A percentile compares a stretch with the other conserved stretches of the same genome.
Evolutionary conservation across 2,797 vertebrate genomes (phyloP).

Genomic region (Karalla daura): DNA sequence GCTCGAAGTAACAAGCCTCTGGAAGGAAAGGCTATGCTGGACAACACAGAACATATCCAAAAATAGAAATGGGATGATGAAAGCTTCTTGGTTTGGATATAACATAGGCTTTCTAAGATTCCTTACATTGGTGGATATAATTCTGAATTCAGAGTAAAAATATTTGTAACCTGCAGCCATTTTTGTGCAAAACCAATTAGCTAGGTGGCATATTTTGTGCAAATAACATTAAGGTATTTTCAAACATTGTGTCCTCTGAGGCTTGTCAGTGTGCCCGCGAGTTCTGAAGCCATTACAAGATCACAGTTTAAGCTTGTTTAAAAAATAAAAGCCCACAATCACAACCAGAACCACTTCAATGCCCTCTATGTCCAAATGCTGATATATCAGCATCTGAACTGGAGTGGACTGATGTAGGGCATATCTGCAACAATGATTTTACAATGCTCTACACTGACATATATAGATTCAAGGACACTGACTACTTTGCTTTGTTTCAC

Average conservation of each 20-base stretch:
- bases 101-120: slow-evolving; percentile 21
- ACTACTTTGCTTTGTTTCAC: no score
- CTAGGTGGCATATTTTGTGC: background rate
- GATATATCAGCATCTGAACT: background rate
- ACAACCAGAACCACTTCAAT: background rate
- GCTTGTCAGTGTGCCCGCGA: background rate
- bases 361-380: background rate
- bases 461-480: no score
- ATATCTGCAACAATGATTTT: background rate
- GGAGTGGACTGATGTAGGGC: background rate
- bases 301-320: background rate
- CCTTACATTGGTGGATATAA: background rate
- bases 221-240: background rate
- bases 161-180: background rate
- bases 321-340: background rate
- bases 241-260: background rate
- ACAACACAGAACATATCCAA: slow-evolving; percentile 50
- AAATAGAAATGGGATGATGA: slow-evolving; percentile 60
- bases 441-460: background rate
- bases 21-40: slow-evolving; percentile 63
- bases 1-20: slow-evolving; percentile 68
- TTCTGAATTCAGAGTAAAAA: background rate
- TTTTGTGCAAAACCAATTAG: background rate
- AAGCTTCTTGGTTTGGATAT: slow-evolving; percentile 33
- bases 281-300: background rate